Conservation (phyloP, 2,797 vertebrate species). For the Cyclura pinguis region DNA sequence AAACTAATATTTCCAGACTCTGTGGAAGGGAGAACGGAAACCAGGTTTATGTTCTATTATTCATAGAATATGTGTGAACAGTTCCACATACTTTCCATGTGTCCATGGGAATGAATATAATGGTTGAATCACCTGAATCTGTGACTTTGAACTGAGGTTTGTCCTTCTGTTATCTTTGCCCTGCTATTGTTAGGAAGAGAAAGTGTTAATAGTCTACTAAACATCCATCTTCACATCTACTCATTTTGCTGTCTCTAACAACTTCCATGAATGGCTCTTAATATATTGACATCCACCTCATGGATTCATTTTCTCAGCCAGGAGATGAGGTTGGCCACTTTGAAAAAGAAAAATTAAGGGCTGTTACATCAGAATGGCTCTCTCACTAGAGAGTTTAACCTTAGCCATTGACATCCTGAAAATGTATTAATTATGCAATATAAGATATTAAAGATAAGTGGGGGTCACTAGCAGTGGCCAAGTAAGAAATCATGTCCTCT, state of each 20-base stretch:
- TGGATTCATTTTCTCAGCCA: background rate
- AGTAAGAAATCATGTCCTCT: conserved; percentile 58
- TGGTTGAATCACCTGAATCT: background rate
- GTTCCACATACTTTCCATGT: background rate
- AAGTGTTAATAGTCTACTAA: conserved; percentile 47
- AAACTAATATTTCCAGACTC: background rate
- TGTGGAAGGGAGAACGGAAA: too few relatives aligned
- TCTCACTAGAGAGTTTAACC: conserved; percentile 46
- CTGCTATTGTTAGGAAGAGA: conserved; percentile 37
- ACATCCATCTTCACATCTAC: conserved; percentile 28
- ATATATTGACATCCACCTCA: conserved; percentile 17
- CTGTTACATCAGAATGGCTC: conserved; percentile 58
- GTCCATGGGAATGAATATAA: background rate
- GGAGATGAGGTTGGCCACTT: conserved; percentile 46
- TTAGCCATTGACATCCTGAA: conserved; percentile 65
- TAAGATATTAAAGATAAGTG: conserved; percentile 60
- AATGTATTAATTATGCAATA: conserved; percentile 67
- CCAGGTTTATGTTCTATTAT: background rate
- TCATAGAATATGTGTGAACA: background rate
- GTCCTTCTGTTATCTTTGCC: background rate
- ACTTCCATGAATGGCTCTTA: conserved; percentile 39
- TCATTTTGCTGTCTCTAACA: conserved; percentile 36
- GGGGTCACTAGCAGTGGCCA: conserved; percentile 63
- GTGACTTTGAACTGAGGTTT: background rate
- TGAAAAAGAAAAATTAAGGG: conserved; percentile 43